Evolutionary conservation across 2,888 invertebrate species (phyloP), one percentile per base, ranked within the genome.

Genomic region (Periphyllus acericola): DNA sequence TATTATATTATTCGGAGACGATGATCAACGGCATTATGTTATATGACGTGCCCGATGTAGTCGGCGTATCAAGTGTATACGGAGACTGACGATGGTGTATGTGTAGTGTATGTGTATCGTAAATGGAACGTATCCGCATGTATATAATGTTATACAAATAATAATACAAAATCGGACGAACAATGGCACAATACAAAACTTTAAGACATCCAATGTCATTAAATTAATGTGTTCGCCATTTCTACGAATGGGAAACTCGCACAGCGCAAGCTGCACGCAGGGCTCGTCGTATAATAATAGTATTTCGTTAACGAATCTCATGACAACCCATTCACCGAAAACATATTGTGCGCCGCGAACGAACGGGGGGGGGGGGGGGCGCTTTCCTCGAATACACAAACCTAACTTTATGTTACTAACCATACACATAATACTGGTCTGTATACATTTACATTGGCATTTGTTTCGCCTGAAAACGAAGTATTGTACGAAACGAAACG

Each of bases 201-300:
- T 82, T 71, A 52, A 82, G 71, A 82, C 82, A 52, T 82, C 71
- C 82, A 66, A 82, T 71, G 46, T 82, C 82, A 71, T 82, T 82
- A 82, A 82, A 71, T 71, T 46, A 82, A 82, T 82, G 71, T 46
- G 82, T 25, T 32, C 14, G 32, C 32, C 25, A 40, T 71, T 82
- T 25, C 46, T 25, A 19, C 82, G 82, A 82, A 82, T 71, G 14
- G 46, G 17, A 82, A 82, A 82, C 60, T 60, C 60, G 60, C 60
- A 25, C 29, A 46, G n/a, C n/a, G n/a, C 46, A 29, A 46, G 3
- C n/a, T n/a, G n/a, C 32, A 17, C n/a, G 66, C 32, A 66, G 52
- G 78, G 36, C 52, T 60, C 46, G 21, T 29, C 40, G 81, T 52
- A 68, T 68, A 82, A 82, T 71, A 82, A 82, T 82, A 82, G 82